A percentile compares a stretch with the other conserved stretches of the same genome.
Conservation (phyloP, 1,140 invertebrate species). For the Drosophila sucinea region DNA sequence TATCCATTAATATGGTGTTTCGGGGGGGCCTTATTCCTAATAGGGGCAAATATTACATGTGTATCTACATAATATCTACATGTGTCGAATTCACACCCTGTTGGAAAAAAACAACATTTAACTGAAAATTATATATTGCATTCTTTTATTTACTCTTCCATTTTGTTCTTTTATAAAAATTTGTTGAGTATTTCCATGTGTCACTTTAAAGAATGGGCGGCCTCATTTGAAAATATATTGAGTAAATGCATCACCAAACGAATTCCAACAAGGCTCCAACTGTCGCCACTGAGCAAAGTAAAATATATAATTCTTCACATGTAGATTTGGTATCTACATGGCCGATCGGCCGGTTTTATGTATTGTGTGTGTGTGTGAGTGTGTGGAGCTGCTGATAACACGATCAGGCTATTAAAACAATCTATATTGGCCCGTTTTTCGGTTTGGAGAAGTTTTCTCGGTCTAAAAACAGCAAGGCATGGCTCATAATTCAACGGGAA, state of each 20-base stretch:
- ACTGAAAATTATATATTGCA: too few species aligned
- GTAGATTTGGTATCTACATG: neutral
- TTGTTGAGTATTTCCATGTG: too few species aligned
- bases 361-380: slow-evolving; percentile 2
- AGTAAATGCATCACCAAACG: too few species aligned
- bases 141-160: too few species aligned
- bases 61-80: slow-evolving; percentile 1
- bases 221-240: too few species aligned
- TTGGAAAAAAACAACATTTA: neutral
- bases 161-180: too few species aligned
- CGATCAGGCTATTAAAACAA: too few species aligned
- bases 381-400: too few species aligned
- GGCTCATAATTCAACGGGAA: slow-evolving; percentile 26
- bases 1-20: neutral
- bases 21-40: neutral
- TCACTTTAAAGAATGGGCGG: too few species aligned
- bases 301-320: neutral
- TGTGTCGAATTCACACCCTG: neutral
- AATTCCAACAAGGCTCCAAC: neutral
- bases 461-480: slow-evolving; percentile 30
- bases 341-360: neutral
- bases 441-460: neutral
- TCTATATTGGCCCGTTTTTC: slow-evolving; percentile 7
- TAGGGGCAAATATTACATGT: neutral
- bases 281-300: neutral